These are phyloP conservation scores for Prosapia bicincta DNA, from an alignment of 2,888 invertebrate genomes.

Conservation along the genomic window DNA sequence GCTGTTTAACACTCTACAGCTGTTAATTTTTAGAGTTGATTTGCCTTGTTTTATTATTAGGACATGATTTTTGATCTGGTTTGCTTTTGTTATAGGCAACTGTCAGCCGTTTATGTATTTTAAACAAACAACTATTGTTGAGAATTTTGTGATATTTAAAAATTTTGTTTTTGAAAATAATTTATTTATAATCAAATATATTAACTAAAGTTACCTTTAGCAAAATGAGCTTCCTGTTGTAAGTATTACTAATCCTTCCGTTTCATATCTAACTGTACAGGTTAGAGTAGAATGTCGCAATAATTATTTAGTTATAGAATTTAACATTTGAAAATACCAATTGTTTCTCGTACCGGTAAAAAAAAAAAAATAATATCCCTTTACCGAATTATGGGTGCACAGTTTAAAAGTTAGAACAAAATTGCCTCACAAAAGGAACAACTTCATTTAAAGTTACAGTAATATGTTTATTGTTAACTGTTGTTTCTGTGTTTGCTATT, in stretches of 20 bases:
- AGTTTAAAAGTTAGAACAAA: too few relatives aligned
- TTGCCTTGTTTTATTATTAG: background rate
- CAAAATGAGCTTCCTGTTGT: slow-evolving; percentile 37
- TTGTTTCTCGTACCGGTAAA: too few relatives aligned
- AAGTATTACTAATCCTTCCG: slow-evolving; percentile 16
- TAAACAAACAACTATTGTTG: background rate
- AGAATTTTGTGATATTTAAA: too few relatives aligned
- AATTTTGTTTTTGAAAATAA: background rate
- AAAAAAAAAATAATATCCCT: too few relatives aligned
- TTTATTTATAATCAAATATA: background rate
- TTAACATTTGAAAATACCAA: too few relatives aligned
- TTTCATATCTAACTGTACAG: background rate
- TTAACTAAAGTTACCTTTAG: background rate
- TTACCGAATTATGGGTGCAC: too few relatives aligned
- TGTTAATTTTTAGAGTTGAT: background rate
- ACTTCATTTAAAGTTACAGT: too few relatives aligned
- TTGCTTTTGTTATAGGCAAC: background rate
- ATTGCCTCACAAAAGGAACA: too few relatives aligned
- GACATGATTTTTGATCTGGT: background rate
- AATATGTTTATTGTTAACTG: too few relatives aligned
- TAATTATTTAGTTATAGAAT: background rate
- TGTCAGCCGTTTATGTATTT: background rate
- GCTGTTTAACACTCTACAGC: background rate
- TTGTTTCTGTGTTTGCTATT: too few relatives aligned
- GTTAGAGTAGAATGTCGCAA: background rate